Evolutionary conservation across 2,113 vertebrate species (phyloP).

Genomic region (Dunckerocampus dactyliophorus): DNA sequence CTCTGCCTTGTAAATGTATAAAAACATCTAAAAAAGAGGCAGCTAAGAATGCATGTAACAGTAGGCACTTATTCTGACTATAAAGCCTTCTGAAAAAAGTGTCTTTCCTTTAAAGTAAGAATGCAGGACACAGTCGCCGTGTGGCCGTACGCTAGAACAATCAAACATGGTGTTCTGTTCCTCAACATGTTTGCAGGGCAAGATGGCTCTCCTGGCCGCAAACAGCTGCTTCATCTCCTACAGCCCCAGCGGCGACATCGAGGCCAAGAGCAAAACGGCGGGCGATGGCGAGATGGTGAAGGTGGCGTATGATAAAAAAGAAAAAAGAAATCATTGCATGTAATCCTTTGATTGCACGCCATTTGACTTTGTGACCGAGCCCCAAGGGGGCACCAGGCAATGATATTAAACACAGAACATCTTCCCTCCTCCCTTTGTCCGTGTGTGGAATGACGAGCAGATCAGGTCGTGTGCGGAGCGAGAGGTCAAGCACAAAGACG

Average conservation of each 20-base stretch:
- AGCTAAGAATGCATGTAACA: too few species aligned
- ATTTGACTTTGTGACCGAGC: slow-evolving; percentile 21
- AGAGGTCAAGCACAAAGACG: slow-evolving; percentile 84
- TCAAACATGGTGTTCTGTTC: neutral
- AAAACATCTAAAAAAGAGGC: too few species aligned
- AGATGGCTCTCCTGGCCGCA: slow-evolving; percentile 89
- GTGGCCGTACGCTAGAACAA: too few species aligned
- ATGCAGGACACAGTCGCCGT: too few species aligned
- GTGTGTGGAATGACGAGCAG: slow-evolving; percentile 60
- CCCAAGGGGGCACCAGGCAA: slow-evolving; percentile 20
- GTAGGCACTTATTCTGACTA: too few species aligned
- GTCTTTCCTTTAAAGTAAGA: too few species aligned
- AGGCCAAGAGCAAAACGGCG: slow-evolving; percentile 87
- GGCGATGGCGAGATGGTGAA: slow-evolving; percentile 93
- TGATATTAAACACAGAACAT: slow-evolving; percentile 21
- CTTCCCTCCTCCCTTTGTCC: neutral
- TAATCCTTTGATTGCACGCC: too few species aligned
- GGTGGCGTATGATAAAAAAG: slow-evolving; percentile 67
- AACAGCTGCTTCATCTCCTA: slow-evolving; percentile 95
- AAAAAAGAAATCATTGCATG: too few species aligned
- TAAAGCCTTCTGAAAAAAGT: too few species aligned
- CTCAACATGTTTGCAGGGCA: slow-evolving; percentile 69
- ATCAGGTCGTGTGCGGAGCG: slow-evolving; percentile 85
- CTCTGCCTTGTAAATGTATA: too few species aligned
- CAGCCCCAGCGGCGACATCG: slow-evolving; percentile 91